These are phyloP conservation scores for Selenia dentaria DNA, from an alignment of 2,888 invertebrate genomes.

Conservation along the genomic window DNA sequence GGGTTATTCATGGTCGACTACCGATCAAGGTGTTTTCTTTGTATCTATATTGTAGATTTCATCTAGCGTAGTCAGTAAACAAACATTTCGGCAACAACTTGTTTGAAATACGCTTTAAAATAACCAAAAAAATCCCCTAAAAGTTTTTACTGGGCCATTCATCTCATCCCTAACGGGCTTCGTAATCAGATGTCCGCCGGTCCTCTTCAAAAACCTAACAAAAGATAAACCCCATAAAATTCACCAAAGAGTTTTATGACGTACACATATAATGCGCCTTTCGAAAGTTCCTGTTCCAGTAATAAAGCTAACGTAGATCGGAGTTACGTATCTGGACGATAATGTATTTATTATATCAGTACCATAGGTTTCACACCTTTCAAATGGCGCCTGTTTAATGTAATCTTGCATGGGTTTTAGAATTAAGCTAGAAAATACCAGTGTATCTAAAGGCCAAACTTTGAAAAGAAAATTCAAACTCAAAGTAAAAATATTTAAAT, in stretches of 20 bases:
- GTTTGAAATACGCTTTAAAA: too few species aligned
- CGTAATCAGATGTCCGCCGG: constrained; percentile 15
- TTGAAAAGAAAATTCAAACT: too few species aligned
- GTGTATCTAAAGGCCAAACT: too few species aligned
- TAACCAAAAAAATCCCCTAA: not conserved
- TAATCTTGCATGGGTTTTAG: too few species aligned
- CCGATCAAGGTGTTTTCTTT: too few species aligned
- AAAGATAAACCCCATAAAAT: constrained; percentile 42
- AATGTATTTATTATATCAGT: not conserved
- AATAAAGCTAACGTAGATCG: constrained; percentile 46
- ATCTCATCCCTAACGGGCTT: not conserved
- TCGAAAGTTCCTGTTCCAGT: constrained; percentile 37
- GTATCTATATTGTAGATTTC: too few species aligned
- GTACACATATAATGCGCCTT: constrained; percentile 30
- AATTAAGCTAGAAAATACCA: too few species aligned
- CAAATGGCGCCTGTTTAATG: too few species aligned
- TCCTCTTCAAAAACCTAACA: constrained; percentile 28
- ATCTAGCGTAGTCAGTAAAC: too few species aligned
- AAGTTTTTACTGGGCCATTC: not conserved
- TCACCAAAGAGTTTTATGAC: constrained; percentile 43
- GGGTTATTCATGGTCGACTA: too few species aligned
- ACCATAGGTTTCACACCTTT: not conserved
- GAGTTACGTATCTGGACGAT: constrained; percentile 41
- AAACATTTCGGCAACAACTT: too few species aligned
- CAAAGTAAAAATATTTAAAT: too few species aligned